Evolutionary conservation across 2,797 vertebrate species (phyloP).

Genomic region (Parotocinclus haroldoi): DNA sequence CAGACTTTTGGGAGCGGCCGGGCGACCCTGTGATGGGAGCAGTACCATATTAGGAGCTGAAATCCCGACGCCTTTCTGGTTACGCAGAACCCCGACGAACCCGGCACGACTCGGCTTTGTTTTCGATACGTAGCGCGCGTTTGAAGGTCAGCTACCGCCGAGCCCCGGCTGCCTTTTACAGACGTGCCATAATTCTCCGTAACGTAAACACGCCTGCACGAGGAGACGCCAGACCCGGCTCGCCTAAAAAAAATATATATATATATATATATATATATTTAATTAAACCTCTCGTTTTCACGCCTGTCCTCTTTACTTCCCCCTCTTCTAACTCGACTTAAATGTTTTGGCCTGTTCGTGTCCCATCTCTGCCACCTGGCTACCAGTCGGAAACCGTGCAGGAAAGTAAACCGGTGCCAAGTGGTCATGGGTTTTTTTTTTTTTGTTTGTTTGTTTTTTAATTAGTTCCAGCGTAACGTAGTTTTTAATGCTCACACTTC

Average conservation of each 20-base stretch:
- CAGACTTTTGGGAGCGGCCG: slow-evolving; percentile 33
- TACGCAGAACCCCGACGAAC: no score
- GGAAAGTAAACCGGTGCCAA: slow-evolving; percentile 31
- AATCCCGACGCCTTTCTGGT: neutral
- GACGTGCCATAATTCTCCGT: slow-evolving; percentile 45
- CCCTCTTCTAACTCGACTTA: no score
- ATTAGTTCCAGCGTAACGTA: no score
- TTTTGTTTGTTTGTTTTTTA: no score
- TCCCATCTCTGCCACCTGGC: neutral
- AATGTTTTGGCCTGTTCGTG: neutral
- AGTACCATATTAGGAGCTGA: slow-evolving; percentile 48
- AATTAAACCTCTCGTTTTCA: slow-evolving; percentile 31
- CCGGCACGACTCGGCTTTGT: no score
- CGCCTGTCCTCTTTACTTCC: slow-evolving; percentile 25
- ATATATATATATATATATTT: no score
- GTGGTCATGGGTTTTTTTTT: slow-evolving; percentile 33
- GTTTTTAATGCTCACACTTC: slow-evolving; percentile 24
- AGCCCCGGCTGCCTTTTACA: slow-evolving; percentile 32
- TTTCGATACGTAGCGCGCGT: neutral
- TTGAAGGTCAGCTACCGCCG: slow-evolving; percentile 37
- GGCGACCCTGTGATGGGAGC: slow-evolving; percentile 31
- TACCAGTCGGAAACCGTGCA: slow-evolving; percentile 30
- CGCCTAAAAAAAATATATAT: slow-evolving; percentile 44
- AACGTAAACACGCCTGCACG: slow-evolving; percentile 49
- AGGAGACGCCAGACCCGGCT: slow-evolving; percentile 23